Base-by-base conservation (phyloP, 2,888 invertebrate species). In the Vanessa cardui region DNA sequence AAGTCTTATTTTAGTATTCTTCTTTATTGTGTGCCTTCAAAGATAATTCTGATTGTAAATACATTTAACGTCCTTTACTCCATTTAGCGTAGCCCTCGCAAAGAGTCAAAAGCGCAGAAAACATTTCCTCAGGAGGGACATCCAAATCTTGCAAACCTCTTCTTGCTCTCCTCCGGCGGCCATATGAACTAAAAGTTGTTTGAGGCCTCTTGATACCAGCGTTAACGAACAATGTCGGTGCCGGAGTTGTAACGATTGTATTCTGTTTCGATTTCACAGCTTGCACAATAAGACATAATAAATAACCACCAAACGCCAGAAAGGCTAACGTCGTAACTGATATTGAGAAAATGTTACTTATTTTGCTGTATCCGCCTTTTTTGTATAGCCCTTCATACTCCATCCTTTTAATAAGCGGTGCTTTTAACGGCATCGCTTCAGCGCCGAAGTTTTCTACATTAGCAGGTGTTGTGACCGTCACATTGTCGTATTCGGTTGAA, bases 301-400 rank as follows among this genome's bases (percentile, higher is more conserved):
- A 86, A 80, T 97, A 97, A 1, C 97, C 97, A 0, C 97, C 97
- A 78, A 97, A 97, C 0, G 97, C 97, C 8, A 97, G 86, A 86
- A 97, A 97, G 0, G 97, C 95, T 63, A 97, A 85, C 0, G 96
- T 95, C 0, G 97, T 97, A 12, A 97, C 94, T 0, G 97, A 95
- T 74, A 96, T 92, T 72, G 97, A 96, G 78, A 97, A 97, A 62
- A 97, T 94, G 58, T 95, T 95, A 73, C 95, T 95, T 60, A 97
- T 90, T 82, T 96, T 96, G 5, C 94, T 94, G 33, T 94, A 92
- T 54, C 92, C 81, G 7, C 88, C 86, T 73, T 92, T 93, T 78
- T 93, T 89, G 78, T 85, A 79, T 1, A 91, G 76, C 1, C 84
- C 86, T 7, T 93, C 93, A 64, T 93, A 90, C 58, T 94, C 94